Evolutionary conservation across 2,113 vertebrate genomes (phyloP).

Genomic region (Clarias batrachus): DNA sequence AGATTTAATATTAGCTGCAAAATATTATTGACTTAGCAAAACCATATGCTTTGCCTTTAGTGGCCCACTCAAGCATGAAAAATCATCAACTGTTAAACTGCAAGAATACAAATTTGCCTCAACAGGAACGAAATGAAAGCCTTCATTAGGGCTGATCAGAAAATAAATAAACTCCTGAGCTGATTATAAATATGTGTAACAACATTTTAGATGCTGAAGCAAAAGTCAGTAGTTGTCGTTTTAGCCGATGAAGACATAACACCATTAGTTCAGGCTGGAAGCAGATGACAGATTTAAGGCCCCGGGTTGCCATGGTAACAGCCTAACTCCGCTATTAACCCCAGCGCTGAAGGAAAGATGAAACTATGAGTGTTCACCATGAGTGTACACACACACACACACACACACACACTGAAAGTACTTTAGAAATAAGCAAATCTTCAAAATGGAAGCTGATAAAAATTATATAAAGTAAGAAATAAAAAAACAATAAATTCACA

Average conservation of each 20-base stretch:
- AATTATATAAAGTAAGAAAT: too few relatives aligned
- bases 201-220: not conserved
- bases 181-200: not conserved
- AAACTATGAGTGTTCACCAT: not conserved
- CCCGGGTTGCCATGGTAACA: conserved; percentile 12
- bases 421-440: not conserved
- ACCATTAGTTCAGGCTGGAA: not conserved
- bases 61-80: not conserved
- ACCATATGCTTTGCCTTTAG: not conserved
- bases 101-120: not conserved
- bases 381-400: not conserved
- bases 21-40: not conserved
- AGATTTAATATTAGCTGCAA: not conserved
- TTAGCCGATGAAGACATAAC: not conserved
- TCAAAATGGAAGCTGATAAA: too few relatives aligned
- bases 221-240: not conserved
- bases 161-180: not conserved
- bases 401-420: not conserved
- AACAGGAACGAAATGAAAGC: not conserved
- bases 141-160: not conserved
- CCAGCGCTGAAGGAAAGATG: not conserved
- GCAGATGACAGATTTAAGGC: not conserved
- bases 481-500: too few relatives aligned
- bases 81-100: not conserved
- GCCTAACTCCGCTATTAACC: not conserved